Evolutionary conservation across 2,888 invertebrate species (phyloP).

Genomic region (Pardosa pseudoannulata): DNA sequence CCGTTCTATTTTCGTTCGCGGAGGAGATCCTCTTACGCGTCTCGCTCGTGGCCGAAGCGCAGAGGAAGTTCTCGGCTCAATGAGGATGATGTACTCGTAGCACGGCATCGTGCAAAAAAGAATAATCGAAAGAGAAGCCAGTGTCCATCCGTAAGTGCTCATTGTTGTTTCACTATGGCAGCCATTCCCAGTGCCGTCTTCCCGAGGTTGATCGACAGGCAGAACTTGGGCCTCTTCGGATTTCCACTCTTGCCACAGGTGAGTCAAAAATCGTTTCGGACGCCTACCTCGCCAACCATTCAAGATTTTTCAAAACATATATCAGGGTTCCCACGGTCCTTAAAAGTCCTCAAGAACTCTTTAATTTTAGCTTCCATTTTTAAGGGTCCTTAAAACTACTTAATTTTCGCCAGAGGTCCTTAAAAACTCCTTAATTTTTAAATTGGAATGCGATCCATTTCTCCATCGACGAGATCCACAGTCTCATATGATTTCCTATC

Average conservation of each 20-base stretch:
- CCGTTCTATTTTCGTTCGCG: conserved; percentile 55
- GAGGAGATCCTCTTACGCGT: not conserved
- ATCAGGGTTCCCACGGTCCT: too few species aligned
- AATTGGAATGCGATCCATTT: too few species aligned
- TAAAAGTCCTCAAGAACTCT: too few species aligned
- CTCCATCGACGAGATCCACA: too few species aligned
- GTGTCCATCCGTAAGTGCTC: conserved; percentile 15
- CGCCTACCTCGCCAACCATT: too few species aligned
- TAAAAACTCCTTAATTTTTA: too few species aligned
- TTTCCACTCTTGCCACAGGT: conserved; percentile 67
- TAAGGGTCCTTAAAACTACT: too few species aligned
- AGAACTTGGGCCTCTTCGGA: conserved; percentile 67
- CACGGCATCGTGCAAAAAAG: conserved; percentile 13
- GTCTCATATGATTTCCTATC: too few species aligned
- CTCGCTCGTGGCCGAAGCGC: conserved; percentile 24
- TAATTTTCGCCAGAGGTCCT: too few species aligned
- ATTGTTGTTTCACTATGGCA: conserved; percentile 37
- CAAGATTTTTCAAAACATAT: too few species aligned
- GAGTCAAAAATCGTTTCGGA: not conserved
- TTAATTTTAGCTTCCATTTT: too few species aligned
- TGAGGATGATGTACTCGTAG: conserved; percentile 66
- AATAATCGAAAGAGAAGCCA: not conserved
- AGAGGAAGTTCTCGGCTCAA: conserved; percentile 44
- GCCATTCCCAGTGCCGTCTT: conserved; percentile 64
- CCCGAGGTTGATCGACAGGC: conserved; percentile 64